Percentiles rank a stretch among this genome's conserved stretches.
Conservation (phyloP, 2,797 vertebrate species). For the Amniataba percoides region DNA sequence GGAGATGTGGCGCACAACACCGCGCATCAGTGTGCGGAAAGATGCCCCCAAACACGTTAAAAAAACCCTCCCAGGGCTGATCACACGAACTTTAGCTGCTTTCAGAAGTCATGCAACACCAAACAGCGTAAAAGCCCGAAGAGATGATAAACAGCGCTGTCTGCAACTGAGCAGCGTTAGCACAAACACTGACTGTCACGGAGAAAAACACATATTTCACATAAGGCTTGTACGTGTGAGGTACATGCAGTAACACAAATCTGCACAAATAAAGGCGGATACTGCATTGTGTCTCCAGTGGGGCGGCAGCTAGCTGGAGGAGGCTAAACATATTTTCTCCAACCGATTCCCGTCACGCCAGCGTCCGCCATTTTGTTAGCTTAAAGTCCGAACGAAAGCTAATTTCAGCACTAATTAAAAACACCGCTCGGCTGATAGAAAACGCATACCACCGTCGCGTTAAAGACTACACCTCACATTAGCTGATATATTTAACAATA, state of each 20-base stretch:
- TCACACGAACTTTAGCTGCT: background rate
- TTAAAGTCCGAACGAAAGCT: conserved; percentile 54
- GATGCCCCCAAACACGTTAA: conserved; percentile 7
- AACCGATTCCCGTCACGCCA: conserved; percentile 58
- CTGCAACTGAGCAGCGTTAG: conserved; percentile 45
- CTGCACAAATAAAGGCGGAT: background rate
- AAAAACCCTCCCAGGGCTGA: background rate
- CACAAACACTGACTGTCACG: conserved; percentile 21
- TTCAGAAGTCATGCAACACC: conserved; percentile 12
- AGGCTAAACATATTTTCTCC: conserved; percentile 52
- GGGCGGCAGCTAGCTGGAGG: conserved; percentile 31
- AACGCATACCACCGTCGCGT: fast-evolving
- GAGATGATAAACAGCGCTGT: conserved; percentile 39
- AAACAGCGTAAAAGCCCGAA: conserved; percentile 4
- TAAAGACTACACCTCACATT: fast-evolving
- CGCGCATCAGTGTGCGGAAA: conserved; percentile 21
- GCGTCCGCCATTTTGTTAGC: conserved; percentile 86
- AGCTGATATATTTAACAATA: fast-evolving
- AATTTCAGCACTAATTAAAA: conserved; percentile 44
- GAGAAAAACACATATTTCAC: conserved; percentile 5
- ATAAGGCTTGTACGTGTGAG: fast-evolving
- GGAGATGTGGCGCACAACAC: conserved; percentile 32
- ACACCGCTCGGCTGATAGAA: fast-evolving
- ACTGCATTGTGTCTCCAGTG: background rate
- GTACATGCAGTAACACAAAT: background rate